phyloP scores from a whole-genome alignment of 53 echinoderm and acorn worm genomes.

The Stichopus horrens region DNA sequence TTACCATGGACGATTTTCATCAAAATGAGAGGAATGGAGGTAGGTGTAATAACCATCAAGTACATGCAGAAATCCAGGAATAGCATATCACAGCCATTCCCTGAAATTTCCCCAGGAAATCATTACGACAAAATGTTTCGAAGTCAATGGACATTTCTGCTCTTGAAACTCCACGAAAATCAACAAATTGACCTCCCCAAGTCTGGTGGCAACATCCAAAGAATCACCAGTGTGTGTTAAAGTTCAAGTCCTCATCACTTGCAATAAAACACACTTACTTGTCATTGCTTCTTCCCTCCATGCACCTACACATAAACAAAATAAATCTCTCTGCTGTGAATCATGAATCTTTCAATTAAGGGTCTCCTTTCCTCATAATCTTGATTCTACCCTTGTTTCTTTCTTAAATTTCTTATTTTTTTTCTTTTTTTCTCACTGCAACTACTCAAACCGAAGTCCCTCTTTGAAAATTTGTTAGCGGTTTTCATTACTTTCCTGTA shows the following conservation, averaged over 20 bases:
- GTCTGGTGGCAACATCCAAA: background rate
- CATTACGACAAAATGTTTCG: too few relatives aligned
- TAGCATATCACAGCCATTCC: too few relatives aligned
- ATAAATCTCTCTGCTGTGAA: conserved; percentile 1
- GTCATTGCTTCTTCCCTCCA: conserved; percentile 5
- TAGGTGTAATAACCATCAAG: too few relatives aligned
- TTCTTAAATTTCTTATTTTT: background rate
- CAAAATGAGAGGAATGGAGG: too few relatives aligned
- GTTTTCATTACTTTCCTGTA: conserved; percentile 24
- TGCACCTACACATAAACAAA: background rate
- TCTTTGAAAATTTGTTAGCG: background rate
- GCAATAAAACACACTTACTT: background rate
- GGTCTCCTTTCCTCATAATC: background rate
- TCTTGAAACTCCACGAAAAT: background rate
- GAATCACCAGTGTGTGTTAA: background rate
- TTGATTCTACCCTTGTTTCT: background rate
- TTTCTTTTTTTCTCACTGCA: background rate
- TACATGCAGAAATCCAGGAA: too few relatives aligned
- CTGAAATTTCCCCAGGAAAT: too few relatives aligned
- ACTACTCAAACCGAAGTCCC: background rate
- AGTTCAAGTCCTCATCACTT: background rate
- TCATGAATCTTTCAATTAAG: conserved; percentile 1
- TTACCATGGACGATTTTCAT: too few relatives aligned
- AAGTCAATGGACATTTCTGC: too few relatives aligned
- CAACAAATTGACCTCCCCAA: background rate